Evolutionary conservation across 2,888 invertebrate species (phyloP), one percentile per base, ranked within the genome.

Genomic region (Pomacea canaliculata): DNA sequence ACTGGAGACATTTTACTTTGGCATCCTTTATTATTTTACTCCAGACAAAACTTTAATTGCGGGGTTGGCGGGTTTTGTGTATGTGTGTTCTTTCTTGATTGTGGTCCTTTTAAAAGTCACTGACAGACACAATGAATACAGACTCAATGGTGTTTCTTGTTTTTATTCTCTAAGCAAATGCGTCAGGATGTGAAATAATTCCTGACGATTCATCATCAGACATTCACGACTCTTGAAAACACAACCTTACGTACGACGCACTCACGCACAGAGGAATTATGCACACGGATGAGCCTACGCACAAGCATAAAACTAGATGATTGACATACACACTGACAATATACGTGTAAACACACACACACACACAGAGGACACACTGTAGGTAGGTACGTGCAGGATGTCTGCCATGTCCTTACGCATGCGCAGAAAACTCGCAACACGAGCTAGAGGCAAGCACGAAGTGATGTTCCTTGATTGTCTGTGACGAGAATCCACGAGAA

Each of bases 201-300:
- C 12, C 48, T 51, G 3, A 18, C 12, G 51, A 56, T 49, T 19
- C 60, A 46, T 18, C 13, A 23, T 37, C 23, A 60, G 27, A 60
- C 23, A 1, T 46, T 59, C 60, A n/a, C 46, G 59, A 63, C 63
- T 23, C 60, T 10, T 59, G 59, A 56, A 9, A 37, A 59, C 60
- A 60, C 69, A 69, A 48, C 10, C 49, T 48, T 51, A 49, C 68
- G 49, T n/a, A 49, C n/a, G 10, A 9, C n/a, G 19, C 70, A 68
- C 68, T 23, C 23, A 46, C 67, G 27, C 67, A 67, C 19, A 19
- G n/a, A 70, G n/a, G 23, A 48, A 70, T 49, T 49, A 70, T 49
- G n/a, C 70, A 70, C 51, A 56, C 23, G 1, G 10, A 70, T 23
- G 9, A 4, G 27, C 59, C 56, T 59, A 27, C n/a, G n/a, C 59